A percentile compares a stretch with the other conserved stretches of the same genome.
phyloP scores from a whole-genome alignment of 1,140 invertebrate genomes.

The Tribolium castaneum region DNA sequence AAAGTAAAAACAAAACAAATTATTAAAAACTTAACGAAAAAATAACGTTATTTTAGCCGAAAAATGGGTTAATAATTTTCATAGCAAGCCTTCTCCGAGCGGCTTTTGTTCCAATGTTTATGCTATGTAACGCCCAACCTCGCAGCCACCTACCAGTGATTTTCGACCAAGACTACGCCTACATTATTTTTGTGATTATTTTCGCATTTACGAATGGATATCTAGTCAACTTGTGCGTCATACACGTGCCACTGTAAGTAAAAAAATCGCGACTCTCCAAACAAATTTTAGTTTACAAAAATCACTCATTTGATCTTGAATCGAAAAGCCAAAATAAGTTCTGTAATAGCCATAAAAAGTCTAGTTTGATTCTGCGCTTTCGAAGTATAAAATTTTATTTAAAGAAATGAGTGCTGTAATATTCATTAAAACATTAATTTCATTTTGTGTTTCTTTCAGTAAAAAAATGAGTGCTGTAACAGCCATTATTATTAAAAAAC shows the following conservation, averaged over 20 bases:
- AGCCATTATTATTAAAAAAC: no score
- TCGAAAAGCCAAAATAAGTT: no score
- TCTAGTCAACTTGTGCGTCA: constrained; percentile 46
- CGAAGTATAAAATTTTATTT: no score
- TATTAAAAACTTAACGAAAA: neutral
- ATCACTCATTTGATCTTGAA: no score
- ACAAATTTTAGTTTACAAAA: no score
- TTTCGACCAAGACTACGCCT: constrained; percentile 42
- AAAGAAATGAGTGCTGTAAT: no score
- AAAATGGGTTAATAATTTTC: constrained; percentile 39
- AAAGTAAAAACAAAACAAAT: constrained; percentile 32
- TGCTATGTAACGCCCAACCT: constrained; percentile 52
- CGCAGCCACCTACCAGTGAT: constrained; percentile 48
- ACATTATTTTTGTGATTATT: constrained; percentile 45
- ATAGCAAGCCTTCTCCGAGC: constrained; percentile 40
- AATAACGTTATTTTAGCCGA: constrained; percentile 46
- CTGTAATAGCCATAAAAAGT: no score
- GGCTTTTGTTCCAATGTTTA: constrained; percentile 48
- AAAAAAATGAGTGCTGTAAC: no score
- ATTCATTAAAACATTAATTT: no score
- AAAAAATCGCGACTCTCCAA: no score
- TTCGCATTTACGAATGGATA: constrained; percentile 49
- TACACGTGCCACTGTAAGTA: constrained; percentile 24
- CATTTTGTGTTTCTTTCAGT: no score
- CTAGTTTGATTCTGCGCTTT: no score